phyloP scores from a whole-genome alignment of 2,797 vertebrate genomes.

The Sorex maritimensis region DNA sequence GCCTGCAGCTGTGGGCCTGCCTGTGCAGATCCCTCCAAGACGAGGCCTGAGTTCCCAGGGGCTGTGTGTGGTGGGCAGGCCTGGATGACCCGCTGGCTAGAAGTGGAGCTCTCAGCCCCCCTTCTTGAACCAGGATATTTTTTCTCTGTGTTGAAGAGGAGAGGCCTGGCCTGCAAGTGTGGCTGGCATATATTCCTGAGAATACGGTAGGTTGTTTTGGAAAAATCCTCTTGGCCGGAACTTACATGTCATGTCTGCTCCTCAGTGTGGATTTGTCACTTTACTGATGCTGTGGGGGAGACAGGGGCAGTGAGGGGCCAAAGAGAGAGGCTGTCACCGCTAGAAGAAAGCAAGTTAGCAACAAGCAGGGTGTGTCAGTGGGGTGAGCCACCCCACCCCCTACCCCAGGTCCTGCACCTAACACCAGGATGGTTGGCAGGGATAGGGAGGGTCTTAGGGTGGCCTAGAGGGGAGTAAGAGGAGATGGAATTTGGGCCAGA shows the following conservation, averaged over 20 bases:
- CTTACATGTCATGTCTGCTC: constrained; percentile 69
- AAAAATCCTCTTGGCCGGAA: constrained; percentile 78
- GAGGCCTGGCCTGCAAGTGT: neutral
- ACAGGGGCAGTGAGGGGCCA: neutral
- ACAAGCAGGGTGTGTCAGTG: neutral
- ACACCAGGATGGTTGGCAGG: neutral
- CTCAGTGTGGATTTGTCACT: constrained; percentile 71
- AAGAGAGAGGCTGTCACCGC: neutral
- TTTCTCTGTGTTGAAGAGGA: constrained; percentile 24
- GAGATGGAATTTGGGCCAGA: constrained; percentile 23
- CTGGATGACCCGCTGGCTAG: neutral
- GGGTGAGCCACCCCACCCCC: neutral
- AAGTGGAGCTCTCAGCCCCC: neutral
- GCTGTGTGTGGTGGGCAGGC: neutral
- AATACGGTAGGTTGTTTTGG: constrained; percentile 80
- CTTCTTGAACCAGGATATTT: neutral
- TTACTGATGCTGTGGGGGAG: constrained; percentile 24
- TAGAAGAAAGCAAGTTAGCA: neutral
- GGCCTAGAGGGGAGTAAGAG: neutral
- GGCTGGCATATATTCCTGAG: constrained; percentile 68
- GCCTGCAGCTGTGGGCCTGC: constrained; percentile 51
- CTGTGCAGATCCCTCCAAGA: constrained; percentile 33
- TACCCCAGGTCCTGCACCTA: neutral
- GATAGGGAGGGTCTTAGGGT: neutral
- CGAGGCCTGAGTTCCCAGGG: constrained; percentile 37